These are phyloP conservation scores for Tetramorium parvispinum DNA, from an alignment of 1,140 invertebrate species.

Conservation along the genomic window DNA sequence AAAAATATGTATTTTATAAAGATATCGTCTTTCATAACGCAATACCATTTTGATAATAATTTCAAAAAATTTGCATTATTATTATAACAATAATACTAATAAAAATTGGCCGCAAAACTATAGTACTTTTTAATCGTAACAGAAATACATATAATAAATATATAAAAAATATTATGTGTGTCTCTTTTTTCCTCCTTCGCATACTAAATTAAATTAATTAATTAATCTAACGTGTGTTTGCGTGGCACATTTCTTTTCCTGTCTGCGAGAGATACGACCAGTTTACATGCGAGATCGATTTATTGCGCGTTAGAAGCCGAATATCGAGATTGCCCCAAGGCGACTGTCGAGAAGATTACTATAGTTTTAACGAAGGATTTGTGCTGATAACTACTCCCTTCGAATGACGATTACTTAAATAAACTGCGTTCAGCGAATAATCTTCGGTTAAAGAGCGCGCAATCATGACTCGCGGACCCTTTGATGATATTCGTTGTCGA, in stretches of 20 bases:
- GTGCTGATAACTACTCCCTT: slow-evolving; percentile 54
- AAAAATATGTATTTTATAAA: neutral
- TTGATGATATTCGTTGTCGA: slow-evolving; percentile 72
- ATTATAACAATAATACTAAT: slow-evolving; percentile 1
- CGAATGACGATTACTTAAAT: slow-evolving; percentile 77
- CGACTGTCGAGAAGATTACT: slow-evolving; percentile 74
- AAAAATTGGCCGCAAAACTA: neutral
- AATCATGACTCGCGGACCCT: slow-evolving; percentile 45
- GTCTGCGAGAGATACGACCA: neutral
- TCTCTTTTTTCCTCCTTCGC: neutral
- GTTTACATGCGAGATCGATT: slow-evolving; percentile 62
- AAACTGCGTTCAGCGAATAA: slow-evolving; percentile 69
- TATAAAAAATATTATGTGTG: neutral
- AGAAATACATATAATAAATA: neutral
- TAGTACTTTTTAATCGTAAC: neutral
- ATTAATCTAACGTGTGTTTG: slow-evolving; percentile 22
- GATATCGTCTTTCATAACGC: neutral
- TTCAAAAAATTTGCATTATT: neutral
- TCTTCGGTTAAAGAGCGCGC: slow-evolving; percentile 63
- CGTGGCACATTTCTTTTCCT: slow-evolving; percentile 21
- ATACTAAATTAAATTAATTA: slow-evolving; percentile 9
- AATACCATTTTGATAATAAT: neutral
- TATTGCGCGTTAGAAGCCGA: slow-evolving; percentile 35
- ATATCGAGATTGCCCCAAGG: slow-evolving; percentile 42
- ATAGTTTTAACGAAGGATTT: slow-evolving; percentile 78